Conservation (phyloP, 1,140 invertebrate genomes). For the Cataglyphis hispanica region DNA sequence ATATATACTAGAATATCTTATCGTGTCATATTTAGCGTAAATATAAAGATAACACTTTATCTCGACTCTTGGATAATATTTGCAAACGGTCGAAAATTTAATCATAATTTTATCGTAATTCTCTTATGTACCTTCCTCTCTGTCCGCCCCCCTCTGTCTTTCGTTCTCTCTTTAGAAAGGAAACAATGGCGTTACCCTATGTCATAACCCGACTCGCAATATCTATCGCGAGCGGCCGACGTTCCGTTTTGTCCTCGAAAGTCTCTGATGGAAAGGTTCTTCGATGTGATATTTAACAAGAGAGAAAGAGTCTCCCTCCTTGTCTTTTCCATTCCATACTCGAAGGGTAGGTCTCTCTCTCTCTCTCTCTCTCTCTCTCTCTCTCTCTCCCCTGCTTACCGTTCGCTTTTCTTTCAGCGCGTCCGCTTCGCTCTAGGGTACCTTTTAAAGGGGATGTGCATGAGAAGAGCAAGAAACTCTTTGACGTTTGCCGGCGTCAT, state of each 20-base stretch:
- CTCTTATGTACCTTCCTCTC: background rate
- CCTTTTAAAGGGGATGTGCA: constrained; percentile 52
- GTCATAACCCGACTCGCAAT: constrained; percentile 61
- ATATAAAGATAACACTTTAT: constrained; percentile 30
- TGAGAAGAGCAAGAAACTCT: background rate
- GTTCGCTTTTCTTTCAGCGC: constrained; percentile 23
- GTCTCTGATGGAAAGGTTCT: constrained; percentile 79
- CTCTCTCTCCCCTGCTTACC: background rate
- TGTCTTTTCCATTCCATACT: constrained; percentile 18
- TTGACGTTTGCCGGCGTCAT: constrained; percentile 3
- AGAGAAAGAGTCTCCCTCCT: constrained; percentile 58
- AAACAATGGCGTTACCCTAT: constrained; percentile 43
- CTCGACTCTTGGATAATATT: constrained; percentile 35
- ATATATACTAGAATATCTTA: constrained; percentile 37
- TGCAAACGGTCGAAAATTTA: constrained; percentile 29
- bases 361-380: background rate
- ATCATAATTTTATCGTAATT: constrained; percentile 53
- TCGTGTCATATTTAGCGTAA: constrained; percentile 37
- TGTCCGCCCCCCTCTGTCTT: background rate
- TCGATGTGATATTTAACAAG: constrained; percentile 78
- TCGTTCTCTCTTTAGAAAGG: background rate
- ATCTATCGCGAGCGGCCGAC: constrained; percentile 68
- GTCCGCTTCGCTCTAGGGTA: constrained; percentile 10
- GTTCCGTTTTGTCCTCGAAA: constrained; percentile 77
- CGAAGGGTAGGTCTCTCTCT: constrained; percentile 12